Base-by-base conservation (phyloP, 2,888 invertebrate species). In the Synergus laeviventris region DNA sequence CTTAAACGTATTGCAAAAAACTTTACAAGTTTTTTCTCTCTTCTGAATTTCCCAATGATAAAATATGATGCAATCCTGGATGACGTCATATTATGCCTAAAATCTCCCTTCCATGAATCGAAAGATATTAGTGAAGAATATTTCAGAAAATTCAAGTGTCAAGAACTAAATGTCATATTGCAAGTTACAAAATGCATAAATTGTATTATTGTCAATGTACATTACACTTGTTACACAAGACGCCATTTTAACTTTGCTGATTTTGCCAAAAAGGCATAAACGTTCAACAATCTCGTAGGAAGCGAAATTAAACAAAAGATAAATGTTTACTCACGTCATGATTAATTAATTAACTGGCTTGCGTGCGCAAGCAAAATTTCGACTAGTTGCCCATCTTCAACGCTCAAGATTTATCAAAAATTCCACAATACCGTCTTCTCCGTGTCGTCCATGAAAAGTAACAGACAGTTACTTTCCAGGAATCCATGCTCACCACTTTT, bases 361-460 rank as follows among this genome's bases (percentile, higher is more conserved):
- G 92, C 93, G 94, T 94, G 94, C 94, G 94, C 94, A 92, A 93
- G 92, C 88, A 92, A 89, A 91, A 92, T 91, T 89, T 88, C 91
- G 91, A 93, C 94, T 96, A 96, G 93, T 94, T 93, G 94, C 93
- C 94, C 95, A 96, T 96, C 93, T 92, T 94, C 93, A 93, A 91
- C 92, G 93, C 49, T 49, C 56, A 56, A 21, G 21, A 56, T 11
- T 21, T 21, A 1, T 11, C 12, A 0, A 21, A 12, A 4, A 11
- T 21, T 21, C 12, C 12, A 21, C 11, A 21, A 56, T 56, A 24
- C 8, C 49, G n/a, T 21, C 12, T 56, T 21, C 21, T 21, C 21
- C 24, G 14, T 12, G 12, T 21, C 21, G 56, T 21, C 56, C 56
- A 56, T 56, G 12, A 56, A 24, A 56, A 24, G 12, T 56, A 56